Conservation (phyloP, 2,113 vertebrate genomes). For the Ariopsis seemanni region DNA sequence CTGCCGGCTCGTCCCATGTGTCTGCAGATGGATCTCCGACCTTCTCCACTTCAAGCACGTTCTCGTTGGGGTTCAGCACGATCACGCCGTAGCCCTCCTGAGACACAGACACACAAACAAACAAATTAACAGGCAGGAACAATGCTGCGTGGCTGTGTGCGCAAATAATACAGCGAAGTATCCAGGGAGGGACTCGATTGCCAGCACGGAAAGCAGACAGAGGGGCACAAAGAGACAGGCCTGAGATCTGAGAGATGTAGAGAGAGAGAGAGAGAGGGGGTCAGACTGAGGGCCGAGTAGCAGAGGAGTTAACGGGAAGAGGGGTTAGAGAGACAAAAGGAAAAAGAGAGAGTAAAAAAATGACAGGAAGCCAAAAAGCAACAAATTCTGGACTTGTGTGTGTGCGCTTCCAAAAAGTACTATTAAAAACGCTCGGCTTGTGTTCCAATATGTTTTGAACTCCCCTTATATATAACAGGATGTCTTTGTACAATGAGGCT, state of each 20-base stretch:
- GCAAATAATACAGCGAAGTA: conserved; percentile 40
- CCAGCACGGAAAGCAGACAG: conserved; percentile 32
- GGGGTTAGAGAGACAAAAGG: not conserved
- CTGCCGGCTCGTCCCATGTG: conserved; percentile 87
- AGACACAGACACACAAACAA: conserved; percentile 58
- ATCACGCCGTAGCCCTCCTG: conserved; percentile 95
- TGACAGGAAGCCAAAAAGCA: not conserved
- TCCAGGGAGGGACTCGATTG: conserved; percentile 40
- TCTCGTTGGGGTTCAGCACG: conserved; percentile 97
- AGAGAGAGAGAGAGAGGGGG: not conserved
- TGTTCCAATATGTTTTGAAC: not conserved
- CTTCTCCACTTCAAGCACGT: conserved; percentile 95
- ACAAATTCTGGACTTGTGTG: too few relatives aligned
- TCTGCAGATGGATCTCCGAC: conserved; percentile 78
- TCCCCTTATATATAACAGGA: not conserved
- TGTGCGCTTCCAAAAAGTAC: not conserved
- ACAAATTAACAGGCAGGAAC: conserved; percentile 40
- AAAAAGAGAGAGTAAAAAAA: not conserved
- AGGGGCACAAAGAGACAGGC: not conserved
- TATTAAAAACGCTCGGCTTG: not conserved
- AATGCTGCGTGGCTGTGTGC: conserved; percentile 8
- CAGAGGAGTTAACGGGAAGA: conserved; percentile 35
- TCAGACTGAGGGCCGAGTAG: conserved; percentile 13
- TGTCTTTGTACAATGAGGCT: not conserved
- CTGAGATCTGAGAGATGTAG: conserved; percentile 28